phyloP scores from a whole-genome alignment of 2,888 invertebrate species.

The Meiosimyza decipiens region DNA sequence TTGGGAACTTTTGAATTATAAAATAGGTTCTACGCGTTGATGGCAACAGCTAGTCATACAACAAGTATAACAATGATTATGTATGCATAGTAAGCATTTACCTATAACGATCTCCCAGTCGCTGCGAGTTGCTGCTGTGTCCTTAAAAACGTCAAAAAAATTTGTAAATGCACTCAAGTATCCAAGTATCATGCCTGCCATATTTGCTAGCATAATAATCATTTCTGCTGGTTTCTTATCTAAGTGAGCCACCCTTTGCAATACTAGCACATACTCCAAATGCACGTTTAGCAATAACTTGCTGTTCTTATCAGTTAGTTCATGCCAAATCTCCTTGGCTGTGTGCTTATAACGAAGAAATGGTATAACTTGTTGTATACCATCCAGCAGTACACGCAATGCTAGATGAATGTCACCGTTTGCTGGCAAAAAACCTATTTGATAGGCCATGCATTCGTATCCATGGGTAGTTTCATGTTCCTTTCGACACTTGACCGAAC shows the following conservation, averaged over 20 bases:
- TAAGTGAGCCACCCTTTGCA: constrained; percentile 73
- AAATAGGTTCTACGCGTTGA: too few species aligned
- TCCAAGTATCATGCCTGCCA: constrained; percentile 74
- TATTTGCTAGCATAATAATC: constrained; percentile 76
- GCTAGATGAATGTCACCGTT: constrained; percentile 85
- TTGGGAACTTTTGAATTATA: too few species aligned
- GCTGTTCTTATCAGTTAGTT: constrained; percentile 36
- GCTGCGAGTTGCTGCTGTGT: constrained; percentile 51
- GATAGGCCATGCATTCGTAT: constrained; percentile 78
- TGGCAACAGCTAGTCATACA: too few species aligned
- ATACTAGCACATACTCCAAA: constrained; percentile 45
- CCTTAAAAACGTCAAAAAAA: constrained; percentile 72
- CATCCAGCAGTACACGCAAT: constrained; percentile 75
- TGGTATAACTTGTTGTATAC: constrained; percentile 68
- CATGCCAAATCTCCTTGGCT: constrained; percentile 49
- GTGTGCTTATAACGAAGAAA: constrained; percentile 45
- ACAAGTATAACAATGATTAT: background rate
- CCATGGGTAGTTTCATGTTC: constrained; percentile 72
- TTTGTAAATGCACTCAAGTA: constrained; percentile 75
- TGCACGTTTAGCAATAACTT: constrained; percentile 27
- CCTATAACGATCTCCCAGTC: constrained; percentile 65
- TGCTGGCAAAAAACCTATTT: constrained; percentile 73
- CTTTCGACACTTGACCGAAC: constrained; percentile 73
- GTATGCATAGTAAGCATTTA: background rate
- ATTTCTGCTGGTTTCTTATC: constrained; percentile 75